These are phyloP conservation scores for Sorex araneus DNA, from an alignment of 2,113 vertebrate genomes.

Conservation along the genomic window DNA sequence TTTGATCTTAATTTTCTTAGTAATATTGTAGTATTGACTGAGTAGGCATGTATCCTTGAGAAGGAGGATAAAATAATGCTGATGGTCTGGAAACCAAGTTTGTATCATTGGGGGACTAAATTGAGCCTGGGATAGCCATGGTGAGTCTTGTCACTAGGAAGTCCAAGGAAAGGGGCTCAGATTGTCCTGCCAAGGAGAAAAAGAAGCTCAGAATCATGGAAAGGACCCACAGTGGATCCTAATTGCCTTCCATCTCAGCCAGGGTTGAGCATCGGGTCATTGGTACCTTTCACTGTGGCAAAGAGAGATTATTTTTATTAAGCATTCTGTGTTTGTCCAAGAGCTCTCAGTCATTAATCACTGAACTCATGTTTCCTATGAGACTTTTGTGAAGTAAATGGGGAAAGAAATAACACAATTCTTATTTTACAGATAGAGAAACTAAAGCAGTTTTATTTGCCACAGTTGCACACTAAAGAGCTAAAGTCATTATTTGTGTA, in stretches of 20 bases:
- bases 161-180: not conserved
- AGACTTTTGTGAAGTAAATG: constrained; percentile 70
- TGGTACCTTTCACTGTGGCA: constrained; percentile 56
- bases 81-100: constrained; percentile 29
- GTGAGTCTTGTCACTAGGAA: not conserved
- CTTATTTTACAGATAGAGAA: constrained; percentile 61
- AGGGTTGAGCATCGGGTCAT: constrained; percentile 60
- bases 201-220: not conserved
- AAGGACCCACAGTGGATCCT: constrained; percentile 29
- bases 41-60: constrained; percentile 5
- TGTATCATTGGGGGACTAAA: not conserved
- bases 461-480: not conserved
- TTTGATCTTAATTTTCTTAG: constrained; percentile 58
- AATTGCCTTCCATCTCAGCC: not conserved
- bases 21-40: not conserved
- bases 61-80: not conserved
- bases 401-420: constrained; percentile 74
- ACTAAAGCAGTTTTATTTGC: constrained; percentile 45
- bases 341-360: constrained; percentile 80
- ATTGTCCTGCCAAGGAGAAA: not conserved
- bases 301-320: constrained; percentile 77
- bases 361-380: constrained; percentile 58
- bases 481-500: not conserved
- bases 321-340: constrained; percentile 76
- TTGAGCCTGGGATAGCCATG: not conserved